phyloP scores from a whole-genome alignment of 1,140 invertebrate genomes.

The Charaxes varanes region DNA sequence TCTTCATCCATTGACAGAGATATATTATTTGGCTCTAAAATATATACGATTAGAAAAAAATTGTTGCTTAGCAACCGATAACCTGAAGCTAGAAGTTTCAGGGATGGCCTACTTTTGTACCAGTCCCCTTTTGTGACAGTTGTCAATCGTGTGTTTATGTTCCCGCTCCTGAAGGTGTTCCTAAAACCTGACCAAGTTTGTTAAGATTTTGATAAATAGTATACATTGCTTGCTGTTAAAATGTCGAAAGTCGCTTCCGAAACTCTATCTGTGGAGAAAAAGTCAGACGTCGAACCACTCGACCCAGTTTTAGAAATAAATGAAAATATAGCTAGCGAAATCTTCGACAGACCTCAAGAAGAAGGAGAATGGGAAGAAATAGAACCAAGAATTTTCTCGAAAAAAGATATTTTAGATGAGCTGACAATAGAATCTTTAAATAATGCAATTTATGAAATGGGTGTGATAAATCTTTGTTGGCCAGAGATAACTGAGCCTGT shows the following conservation, averaged over 20 bases:
- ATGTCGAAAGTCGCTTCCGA: conserved; percentile 26
- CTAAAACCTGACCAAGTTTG: too few relatives aligned
- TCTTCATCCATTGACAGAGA: too few relatives aligned
- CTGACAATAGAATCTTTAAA: conserved; percentile 48
- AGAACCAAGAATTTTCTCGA: conserved; percentile 46
- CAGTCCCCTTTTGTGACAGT: conserved; percentile 1
- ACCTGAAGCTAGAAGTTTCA: conserved; percentile 27
- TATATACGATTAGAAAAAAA: too few relatives aligned
- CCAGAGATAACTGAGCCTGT: conserved; percentile 65
- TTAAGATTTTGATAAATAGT: not conserved
- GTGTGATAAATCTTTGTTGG: conserved; percentile 60
- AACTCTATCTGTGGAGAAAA: conserved; percentile 28
- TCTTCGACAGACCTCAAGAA: conserved; percentile 44
- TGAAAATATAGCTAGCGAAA: conserved; percentile 42
- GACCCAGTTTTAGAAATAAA: conserved; percentile 57
- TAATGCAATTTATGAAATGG: conserved; percentile 63
- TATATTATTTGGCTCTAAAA: conserved; percentile 1
- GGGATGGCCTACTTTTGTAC: conserved; percentile 18
- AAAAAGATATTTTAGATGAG: conserved; percentile 40
- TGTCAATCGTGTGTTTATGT: not conserved
- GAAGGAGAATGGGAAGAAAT: conserved; percentile 47
- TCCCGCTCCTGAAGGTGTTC: too few relatives aligned
- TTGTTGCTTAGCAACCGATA: conserved; percentile 38
- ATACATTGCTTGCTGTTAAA: not conserved
- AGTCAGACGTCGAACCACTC: conserved; percentile 37